A percentile compares a stretch with the other conserved stretches of the same genome.
Evolutionary conservation across 2,797 vertebrate genomes (phyloP).

Genomic region (Botia almorhae): DNA sequence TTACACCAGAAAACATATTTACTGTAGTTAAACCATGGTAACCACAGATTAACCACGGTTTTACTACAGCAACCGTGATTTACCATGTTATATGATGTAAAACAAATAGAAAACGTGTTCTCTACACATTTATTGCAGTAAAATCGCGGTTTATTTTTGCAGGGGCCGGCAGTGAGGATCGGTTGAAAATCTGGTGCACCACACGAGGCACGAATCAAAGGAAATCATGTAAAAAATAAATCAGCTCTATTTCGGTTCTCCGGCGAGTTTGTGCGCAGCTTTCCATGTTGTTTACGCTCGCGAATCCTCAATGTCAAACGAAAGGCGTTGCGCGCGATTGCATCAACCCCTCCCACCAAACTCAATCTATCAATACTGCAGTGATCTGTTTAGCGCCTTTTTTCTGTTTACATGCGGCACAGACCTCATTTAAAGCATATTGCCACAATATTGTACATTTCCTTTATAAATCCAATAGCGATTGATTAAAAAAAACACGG

Average conservation of each 20-base stretch:
- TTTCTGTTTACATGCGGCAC: conserved; percentile 9
- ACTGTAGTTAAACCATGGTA: too few relatives aligned
- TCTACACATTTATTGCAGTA: too few relatives aligned
- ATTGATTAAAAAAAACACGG: conserved; percentile 13
- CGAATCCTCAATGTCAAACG: conserved; percentile 53
- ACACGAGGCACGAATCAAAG: background rate
- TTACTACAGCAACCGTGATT: too few relatives aligned
- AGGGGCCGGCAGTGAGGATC: background rate
- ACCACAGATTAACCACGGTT: too few relatives aligned
- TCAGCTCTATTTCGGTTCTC: conserved; percentile 21
- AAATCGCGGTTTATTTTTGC: too few relatives aligned
- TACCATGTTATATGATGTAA: too few relatives aligned
- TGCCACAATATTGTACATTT: conserved; percentile 16
- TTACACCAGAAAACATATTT: too few relatives aligned
- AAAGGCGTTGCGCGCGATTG: conserved; percentile 54
- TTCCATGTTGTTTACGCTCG: conserved; percentile 50
- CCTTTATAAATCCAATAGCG: conserved; percentile 10
- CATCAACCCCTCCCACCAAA: conserved; percentile 44
- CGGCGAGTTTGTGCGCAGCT: conserved; percentile 33
- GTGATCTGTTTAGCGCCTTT: conserved; percentile 41
- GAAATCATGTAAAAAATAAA: background rate
- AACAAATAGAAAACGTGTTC: too few relatives aligned
- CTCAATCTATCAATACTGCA: conserved; percentile 49
- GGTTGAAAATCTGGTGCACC: background rate
- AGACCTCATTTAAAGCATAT: conserved; percentile 11